Conservation (phyloP, 2,113 vertebrate species). For the Clarias gariepinus region DNA sequence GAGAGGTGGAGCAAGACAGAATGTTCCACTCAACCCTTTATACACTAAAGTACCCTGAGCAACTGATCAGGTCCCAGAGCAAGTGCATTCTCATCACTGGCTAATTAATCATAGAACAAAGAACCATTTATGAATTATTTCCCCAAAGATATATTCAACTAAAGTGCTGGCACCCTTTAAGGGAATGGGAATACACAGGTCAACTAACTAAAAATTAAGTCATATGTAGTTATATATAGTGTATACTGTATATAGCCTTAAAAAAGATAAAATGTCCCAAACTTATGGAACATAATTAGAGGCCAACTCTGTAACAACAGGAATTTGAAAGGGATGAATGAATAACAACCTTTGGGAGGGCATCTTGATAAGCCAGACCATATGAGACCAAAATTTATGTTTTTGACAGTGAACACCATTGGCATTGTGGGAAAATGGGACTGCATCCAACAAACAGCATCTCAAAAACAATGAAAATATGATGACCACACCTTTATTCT, state of each 20-base stretch:
- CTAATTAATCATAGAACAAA: conserved; percentile 6
- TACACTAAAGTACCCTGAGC: neutral
- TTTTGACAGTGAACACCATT: neutral
- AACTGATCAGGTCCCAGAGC: neutral
- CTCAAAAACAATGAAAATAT: neutral
- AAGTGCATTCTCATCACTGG: neutral
- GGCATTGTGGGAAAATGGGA: neutral
- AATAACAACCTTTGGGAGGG: neutral
- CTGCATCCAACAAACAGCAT: neutral
- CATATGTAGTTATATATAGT: too few species aligned
- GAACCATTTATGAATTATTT: neutral
- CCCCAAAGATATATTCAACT: neutral
- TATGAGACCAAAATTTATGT: neutral
- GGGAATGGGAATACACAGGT: neutral
- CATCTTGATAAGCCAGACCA: neutral
- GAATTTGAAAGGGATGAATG: neutral
- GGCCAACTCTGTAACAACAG: neutral
- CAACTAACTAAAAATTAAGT: neutral
- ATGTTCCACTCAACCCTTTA: conserved; percentile 47
- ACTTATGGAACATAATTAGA: neutral
- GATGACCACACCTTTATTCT: neutral
- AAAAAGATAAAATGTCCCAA: neutral
- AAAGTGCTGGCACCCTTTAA: neutral
- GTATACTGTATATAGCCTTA: neutral
- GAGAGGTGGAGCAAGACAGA: conserved; percentile 47